Evolutionary conservation across 2,888 invertebrate species (phyloP), one percentile per base, ranked within the genome.

Genomic region (Synergus gifuensis): DNA sequence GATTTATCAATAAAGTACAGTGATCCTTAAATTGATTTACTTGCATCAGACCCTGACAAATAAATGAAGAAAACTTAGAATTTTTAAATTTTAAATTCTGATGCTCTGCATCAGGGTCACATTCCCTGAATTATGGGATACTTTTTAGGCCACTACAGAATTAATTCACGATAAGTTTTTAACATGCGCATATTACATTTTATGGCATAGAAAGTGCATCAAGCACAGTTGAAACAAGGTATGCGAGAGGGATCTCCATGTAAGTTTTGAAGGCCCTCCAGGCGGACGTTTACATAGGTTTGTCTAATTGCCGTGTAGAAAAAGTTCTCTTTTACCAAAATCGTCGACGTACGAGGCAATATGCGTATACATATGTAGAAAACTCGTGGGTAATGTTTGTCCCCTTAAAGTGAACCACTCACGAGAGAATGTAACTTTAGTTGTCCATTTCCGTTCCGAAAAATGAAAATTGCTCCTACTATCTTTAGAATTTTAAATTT

Each of bases 261-360:
- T 86, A 89, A 90, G 88, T 90, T 90, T 89, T 85, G 86, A 90
- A 89, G 87, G 88, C 88, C 85, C 90, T 90, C 84, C 82, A 87
- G 85, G 86, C 85, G 82, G 82, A 76, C 82, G 86, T 82, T 87
- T 88, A 85, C 87, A 84, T 85, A 85, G 87, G 83, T 88, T 87
- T 88, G 87, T 87, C 86, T 89, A 89, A 90, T 90, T 89, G 89
- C 88, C 86, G 86, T 87, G 88, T 86, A 89, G 88, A 86, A 87
- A 82, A 79, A 80, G 79, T 82, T 83, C 80, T 78, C 78, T 80
- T 78, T 78, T 54, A 73, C 69, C 16, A 8, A 49, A 49, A 69
- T 9, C 64, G 42, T 66, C 42, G n/a, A 44, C 9, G 42, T 66
- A 73, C 69, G 69, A 73, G 14, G 54, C 69, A 73, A 73, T 54